Conservation (phyloP, 2,888 invertebrate species). For the Trachelus tabidus region DNA sequence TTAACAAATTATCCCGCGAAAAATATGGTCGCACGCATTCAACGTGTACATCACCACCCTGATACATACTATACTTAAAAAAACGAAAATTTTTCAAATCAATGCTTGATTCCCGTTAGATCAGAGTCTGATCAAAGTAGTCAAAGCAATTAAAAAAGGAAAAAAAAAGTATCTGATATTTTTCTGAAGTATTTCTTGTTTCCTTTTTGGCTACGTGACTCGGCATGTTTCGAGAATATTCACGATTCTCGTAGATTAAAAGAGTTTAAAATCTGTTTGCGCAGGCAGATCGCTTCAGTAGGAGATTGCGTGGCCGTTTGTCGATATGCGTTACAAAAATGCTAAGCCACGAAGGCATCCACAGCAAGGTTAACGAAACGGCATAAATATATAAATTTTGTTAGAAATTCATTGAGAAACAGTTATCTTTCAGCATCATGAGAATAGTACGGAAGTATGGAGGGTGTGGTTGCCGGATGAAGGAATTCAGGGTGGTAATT, state of each 20-base stretch:
- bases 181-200: background rate
- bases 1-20: background rate
- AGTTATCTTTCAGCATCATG: background rate
- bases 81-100: background rate
- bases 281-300: background rate
- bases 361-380: background rate
- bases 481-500: constrained; percentile 24
- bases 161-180: background rate
- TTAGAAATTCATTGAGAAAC: background rate
- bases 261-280: background rate
- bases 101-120: background rate
- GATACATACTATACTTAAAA: background rate
- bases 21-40: background rate
- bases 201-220: background rate
- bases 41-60: background rate
- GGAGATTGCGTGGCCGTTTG: background rate
- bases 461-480: constrained; percentile 43
- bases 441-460: background rate
- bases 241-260: background rate
- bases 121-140: background rate
- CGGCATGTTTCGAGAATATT: background rate
- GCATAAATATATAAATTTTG: background rate
- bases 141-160: background rate
- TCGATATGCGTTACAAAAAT: background rate
- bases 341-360: background rate